These are phyloP conservation scores for Atherinosoma microstoma DNA, from an alignment of 2,797 vertebrate species.

Conservation along the genomic window DNA sequence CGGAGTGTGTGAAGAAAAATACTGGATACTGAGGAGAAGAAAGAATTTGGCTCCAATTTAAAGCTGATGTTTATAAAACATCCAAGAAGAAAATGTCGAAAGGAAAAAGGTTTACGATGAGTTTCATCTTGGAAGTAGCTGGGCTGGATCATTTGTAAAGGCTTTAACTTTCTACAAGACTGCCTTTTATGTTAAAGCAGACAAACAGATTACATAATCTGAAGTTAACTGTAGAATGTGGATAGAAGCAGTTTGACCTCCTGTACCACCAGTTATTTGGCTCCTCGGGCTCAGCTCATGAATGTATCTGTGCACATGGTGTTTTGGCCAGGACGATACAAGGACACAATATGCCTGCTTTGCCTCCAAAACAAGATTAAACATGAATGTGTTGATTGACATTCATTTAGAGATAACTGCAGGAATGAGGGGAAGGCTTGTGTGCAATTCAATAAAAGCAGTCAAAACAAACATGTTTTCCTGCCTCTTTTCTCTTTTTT, in stretches of 20 bases:
- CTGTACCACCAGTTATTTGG: not conserved
- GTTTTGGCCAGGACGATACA: not conserved
- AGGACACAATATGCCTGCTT: not conserved
- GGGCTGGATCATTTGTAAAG: not conserved
- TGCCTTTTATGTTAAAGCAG: not conserved
- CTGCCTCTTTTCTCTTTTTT: not conserved
- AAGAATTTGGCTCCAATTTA: not conserved
- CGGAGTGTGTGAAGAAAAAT: too few species aligned
- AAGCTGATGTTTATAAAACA: not conserved
- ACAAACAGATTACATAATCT: too few species aligned
- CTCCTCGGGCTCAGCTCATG: too few species aligned
- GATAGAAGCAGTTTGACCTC: not conserved
- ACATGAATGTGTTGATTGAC: not conserved
- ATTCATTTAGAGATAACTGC: not conserved
- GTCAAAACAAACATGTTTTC: not conserved
- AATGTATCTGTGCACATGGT: conserved; percentile 8
- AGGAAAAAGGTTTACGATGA: not conserved
- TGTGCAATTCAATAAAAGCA: not conserved
- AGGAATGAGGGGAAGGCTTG: conserved; percentile 7
- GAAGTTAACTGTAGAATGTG: not conserved
- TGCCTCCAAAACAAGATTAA: conserved; percentile 3
- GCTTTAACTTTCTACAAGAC: not conserved
- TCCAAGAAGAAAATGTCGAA: not conserved
- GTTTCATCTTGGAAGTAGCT: not conserved
- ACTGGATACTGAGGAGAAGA: not conserved